Percentiles rank a stretch among this genome's conserved stretches.
Evolutionary conservation across 1,140 invertebrate species (phyloP).

Genomic region (Bursaphelenchus mucronatus): DNA sequence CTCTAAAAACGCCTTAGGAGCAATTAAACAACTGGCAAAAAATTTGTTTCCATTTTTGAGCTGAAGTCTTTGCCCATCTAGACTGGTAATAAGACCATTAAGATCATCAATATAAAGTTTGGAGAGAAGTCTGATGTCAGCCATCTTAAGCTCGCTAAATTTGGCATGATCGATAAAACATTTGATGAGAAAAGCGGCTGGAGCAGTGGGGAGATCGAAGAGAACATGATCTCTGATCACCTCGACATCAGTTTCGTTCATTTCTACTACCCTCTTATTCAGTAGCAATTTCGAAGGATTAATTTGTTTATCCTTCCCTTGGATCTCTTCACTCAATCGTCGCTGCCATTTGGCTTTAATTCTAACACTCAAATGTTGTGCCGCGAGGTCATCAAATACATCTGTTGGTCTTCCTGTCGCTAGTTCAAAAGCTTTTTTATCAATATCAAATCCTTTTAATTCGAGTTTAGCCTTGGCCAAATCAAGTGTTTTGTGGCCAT

Average conservation of each 20-base stretch:
- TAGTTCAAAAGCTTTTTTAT: too few species aligned
- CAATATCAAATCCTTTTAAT: too few species aligned
- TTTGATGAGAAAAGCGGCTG: slow-evolving; percentile 16
- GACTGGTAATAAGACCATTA: background rate
- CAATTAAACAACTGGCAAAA: too few species aligned
- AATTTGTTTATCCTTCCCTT: background rate
- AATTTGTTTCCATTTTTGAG: too few species aligned
- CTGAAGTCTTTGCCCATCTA: background rate
- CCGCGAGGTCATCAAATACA: too few species aligned
- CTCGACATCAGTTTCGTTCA: slow-evolving; percentile 1
- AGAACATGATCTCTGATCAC: slow-evolving; percentile 6
- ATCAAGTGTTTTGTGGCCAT: too few species aligned
- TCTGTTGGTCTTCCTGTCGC: too few species aligned
- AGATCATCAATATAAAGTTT: slow-evolving; percentile 10
- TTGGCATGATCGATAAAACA: slow-evolving; percentile 1
- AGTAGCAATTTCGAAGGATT: slow-evolving; percentile 4
- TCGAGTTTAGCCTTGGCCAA: too few species aligned
- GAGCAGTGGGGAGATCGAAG: slow-evolving; percentile 7
- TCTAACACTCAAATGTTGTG: background rate
- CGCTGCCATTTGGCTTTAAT: background rate
- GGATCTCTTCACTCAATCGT: background rate
- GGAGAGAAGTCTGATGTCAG: background rate
- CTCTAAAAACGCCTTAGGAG: too few species aligned
- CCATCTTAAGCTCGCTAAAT: background rate
- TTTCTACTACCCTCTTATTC: slow-evolving; percentile 5